Percentiles rank a stretch among this genome's conserved stretches.
Evolutionary conservation across 64 coral and sea anemone species (phyloP).

Genomic region (Montipora sp.): DNA sequence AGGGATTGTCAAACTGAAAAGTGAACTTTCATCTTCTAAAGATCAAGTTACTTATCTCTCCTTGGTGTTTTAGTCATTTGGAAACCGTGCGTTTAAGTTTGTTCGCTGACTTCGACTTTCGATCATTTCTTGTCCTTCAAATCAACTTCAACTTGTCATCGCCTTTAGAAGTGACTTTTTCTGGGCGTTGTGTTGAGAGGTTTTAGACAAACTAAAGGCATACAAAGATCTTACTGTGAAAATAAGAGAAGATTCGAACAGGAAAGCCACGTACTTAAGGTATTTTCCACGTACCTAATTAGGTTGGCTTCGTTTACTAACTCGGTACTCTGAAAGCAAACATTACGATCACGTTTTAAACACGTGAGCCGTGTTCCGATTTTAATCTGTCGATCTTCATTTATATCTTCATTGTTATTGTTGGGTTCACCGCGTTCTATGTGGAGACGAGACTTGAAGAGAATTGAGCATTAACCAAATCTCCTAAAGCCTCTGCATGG

Average conservation of each 20-base stretch:
- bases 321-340: neutral
- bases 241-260: neutral
- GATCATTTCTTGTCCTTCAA: neutral
- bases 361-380: neutral
- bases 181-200: neutral
- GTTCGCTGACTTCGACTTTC: slow-evolving; percentile 5
- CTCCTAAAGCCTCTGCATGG: no score
- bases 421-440: no score
- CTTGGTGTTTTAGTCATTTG: neutral
- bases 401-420: neutral
- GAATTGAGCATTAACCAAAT: no score
- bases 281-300: neutral
- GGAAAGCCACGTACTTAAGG: no score
- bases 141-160: neutral
- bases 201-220: neutral
- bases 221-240: no score
- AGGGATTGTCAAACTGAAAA: neutral
- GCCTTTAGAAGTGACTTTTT: neutral
- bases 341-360: neutral
- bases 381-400: neutral
- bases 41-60: neutral
- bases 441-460: no score
- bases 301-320: slow-evolving; percentile 4
- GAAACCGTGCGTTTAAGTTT: neutral
- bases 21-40: neutral